A percentile compares a stretch with the other conserved stretches of the same genome.
These are phyloP conservation scores for Pangasius sanitwongsei DNA, from an alignment of 2,797 vertebrate genomes.

Conservation along the genomic window DNA sequence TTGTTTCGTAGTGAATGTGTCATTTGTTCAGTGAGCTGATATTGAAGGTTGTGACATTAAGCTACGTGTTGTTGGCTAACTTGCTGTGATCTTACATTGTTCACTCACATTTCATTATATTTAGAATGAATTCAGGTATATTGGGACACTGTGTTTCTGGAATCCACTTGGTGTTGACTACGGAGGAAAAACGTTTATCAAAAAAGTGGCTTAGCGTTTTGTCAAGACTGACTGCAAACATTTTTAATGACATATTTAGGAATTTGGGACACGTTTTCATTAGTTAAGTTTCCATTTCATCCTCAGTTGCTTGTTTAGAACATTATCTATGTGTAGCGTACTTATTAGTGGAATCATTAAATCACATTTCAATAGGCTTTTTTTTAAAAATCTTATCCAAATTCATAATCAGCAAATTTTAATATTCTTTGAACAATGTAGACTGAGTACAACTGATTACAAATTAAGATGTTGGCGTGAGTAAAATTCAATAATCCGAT, in stretches of 20 bases:
- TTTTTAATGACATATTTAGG: not conserved
- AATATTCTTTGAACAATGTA: not conserved
- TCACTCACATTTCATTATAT: not conserved
- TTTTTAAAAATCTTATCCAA: not conserved
- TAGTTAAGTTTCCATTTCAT: not conserved
- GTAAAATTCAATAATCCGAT: not conserved
- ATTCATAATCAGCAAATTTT: not conserved
- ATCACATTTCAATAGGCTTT: not conserved
- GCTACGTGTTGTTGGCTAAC: not conserved
- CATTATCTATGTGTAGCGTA: too few relatives aligned
- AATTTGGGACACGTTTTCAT: not conserved
- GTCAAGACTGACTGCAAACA: not conserved
- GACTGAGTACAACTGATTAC: not conserved
- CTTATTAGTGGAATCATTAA: not conserved
- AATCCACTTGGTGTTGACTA: not conserved
- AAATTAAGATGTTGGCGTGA: not conserved
- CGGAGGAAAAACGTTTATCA: not conserved
- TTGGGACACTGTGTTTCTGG: not conserved
- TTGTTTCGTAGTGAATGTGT: not conserved
- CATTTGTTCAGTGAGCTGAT: not conserved
- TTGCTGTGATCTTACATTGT: not conserved
- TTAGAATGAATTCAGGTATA: not conserved
- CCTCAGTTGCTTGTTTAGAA: not conserved
- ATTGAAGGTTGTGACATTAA: not conserved
- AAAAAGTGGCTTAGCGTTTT: not conserved